Percentiles rank a stretch among this genome's conserved stretches.
Conservation (phyloP, 2,797 vertebrate species). For the Podargus strigoides region DNA sequence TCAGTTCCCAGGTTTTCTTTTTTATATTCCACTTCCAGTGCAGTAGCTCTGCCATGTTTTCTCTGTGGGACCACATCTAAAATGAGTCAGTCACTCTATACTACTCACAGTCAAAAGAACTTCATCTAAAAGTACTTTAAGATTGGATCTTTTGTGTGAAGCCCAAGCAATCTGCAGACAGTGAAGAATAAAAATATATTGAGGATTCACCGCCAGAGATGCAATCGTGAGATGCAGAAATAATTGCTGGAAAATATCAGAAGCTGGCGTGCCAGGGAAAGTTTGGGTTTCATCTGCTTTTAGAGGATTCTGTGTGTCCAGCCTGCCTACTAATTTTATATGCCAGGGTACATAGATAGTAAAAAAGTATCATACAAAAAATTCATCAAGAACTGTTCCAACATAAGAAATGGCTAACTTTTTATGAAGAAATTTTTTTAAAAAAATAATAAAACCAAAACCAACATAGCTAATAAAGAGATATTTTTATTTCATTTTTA, state of each 20-base stretch:
- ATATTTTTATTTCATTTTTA: not conserved
- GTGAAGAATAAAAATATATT: constrained; percentile 27
- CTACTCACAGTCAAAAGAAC: constrained; percentile 6
- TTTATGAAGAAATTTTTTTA: too few species aligned
- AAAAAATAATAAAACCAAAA: not conserved
- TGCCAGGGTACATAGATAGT: not conserved
- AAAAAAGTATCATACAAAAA: not conserved
- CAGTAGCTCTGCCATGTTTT: not conserved
- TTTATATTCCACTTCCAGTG: not conserved
- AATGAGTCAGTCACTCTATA: not conserved
- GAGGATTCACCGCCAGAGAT: not conserved
- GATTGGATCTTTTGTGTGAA: constrained; percentile 45
- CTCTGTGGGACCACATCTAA: not conserved
- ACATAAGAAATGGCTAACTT: not conserved
- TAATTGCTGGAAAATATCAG: constrained; percentile 13
- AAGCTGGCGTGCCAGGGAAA: not conserved
- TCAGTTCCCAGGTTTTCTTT: not conserved
- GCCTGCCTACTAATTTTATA: not conserved
- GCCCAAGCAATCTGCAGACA: not conserved
- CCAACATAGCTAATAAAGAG: not conserved
- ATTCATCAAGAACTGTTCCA: not conserved
- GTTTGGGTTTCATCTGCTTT: not conserved
- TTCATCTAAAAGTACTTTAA: constrained; percentile 38
- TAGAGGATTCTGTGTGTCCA: not conserved
- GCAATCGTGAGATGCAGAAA: not conserved